phyloP scores from a whole-genome alignment of 2,113 vertebrate genomes.

The Hepsetus odoe region DNA sequence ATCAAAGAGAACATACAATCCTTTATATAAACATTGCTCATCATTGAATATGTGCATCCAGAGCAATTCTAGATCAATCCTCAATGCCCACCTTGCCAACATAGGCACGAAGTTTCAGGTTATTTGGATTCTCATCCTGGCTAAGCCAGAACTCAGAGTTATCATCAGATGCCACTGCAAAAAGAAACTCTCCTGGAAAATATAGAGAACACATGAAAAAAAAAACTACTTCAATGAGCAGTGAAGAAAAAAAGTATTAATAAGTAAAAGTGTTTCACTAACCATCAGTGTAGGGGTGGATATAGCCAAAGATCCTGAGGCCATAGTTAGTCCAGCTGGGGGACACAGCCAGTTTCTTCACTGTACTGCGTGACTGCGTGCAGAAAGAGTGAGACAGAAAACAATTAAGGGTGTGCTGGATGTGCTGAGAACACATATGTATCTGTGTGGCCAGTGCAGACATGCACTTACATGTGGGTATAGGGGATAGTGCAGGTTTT shows the following conservation, averaged over 20 bases:
- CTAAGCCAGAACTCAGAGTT: conserved; percentile 98
- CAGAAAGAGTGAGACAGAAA: conserved; percentile 3
- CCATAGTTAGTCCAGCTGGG: conserved; percentile 92
- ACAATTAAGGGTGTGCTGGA: neutral
- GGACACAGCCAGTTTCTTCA: conserved; percentile 86
- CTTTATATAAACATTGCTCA: neutral
- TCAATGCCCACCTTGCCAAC: conserved; percentile 81
- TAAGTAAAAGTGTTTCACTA: conserved; percentile 56
- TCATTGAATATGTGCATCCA: neutral
- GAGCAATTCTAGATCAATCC: neutral
- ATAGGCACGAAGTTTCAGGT: conserved; percentile 80
- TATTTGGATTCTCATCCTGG: conserved; percentile 77
- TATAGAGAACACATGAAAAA: neutral
- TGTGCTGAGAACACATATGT: conserved; percentile 29
- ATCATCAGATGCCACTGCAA: conserved; percentile 90
- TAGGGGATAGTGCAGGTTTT: conserved; percentile 88
- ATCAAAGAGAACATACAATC: conserved; percentile 8
- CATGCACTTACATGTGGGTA: conserved; percentile 88
- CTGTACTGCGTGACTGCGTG: conserved; percentile 80
- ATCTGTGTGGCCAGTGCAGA: neutral
- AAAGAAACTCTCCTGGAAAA: conserved; percentile 84
- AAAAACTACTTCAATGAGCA: neutral
- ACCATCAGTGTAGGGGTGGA: conserved; percentile 87
- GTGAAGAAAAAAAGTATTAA: neutral
- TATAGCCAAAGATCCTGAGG: conserved; percentile 92